Evolutionary conservation across 2,888 invertebrate species (phyloP).

Genomic region (Smittia sp.): DNA sequence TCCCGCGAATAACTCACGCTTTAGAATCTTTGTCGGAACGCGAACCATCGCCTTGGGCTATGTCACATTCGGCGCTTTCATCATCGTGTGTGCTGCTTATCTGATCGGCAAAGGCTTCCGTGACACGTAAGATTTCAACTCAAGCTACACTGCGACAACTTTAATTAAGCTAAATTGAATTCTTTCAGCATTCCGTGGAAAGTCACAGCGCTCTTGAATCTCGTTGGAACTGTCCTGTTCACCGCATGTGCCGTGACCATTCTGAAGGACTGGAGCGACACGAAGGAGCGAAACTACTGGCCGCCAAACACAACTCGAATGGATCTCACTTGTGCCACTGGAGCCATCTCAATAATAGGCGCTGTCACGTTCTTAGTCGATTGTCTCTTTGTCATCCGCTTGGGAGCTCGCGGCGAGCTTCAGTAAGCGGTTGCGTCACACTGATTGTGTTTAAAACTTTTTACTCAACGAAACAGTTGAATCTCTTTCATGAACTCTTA

Average conservation of each 20-base stretch:
- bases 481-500: background rate
- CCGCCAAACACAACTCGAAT: slow-evolving; percentile 53
- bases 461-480: background rate
- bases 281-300: slow-evolving; percentile 53
- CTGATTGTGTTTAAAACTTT: too few relatives aligned
- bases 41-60: slow-evolving; percentile 51
- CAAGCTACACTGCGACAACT: background rate
- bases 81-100: slow-evolving; percentile 51
- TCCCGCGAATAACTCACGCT: slow-evolving; percentile 49
- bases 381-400: slow-evolving; percentile 49
- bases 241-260: slow-evolving; percentile 49
- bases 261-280: slow-evolving; percentile 52
- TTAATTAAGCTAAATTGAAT: slow-evolving; percentile 10
- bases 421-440: slow-evolving; percentile 1
- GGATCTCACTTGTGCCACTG: slow-evolving; percentile 51
- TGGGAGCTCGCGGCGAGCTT: slow-evolving; percentile 49
- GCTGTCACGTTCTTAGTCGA: slow-evolving; percentile 50
- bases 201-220: slow-evolving; percentile 49
- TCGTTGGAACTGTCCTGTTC: slow-evolving; percentile 49
- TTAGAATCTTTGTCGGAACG: slow-evolving; percentile 48
- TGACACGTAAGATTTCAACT: slow-evolving; percentile 48
- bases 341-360: slow-evolving; percentile 49
- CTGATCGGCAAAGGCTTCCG: slow-evolving; percentile 51
- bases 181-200: slow-evolving; percentile 50
- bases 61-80: slow-evolving; percentile 52